Evolutionary conservation across 1,140 invertebrate genomes (phyloP), one percentile per base, ranked within the genome.

Genomic region (Anthonomus grandis): DNA sequence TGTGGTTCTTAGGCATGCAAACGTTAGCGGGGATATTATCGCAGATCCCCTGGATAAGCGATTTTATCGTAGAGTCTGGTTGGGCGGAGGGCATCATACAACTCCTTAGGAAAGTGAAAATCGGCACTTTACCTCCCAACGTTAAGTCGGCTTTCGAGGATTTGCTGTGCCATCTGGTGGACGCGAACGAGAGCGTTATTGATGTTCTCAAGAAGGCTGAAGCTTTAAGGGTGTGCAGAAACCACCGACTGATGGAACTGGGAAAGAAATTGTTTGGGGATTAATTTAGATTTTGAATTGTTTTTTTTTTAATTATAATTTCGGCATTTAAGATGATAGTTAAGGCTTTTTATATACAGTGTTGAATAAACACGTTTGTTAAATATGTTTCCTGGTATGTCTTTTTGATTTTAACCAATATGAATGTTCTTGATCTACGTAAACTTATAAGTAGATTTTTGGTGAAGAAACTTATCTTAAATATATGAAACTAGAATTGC

Each of bases 1-100:
- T 95, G 1, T 95, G 93, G 93, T 95, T 93, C 74, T 75, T 95
- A 17, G 91, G 92, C 10, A 93, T 95, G 90, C 91, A 95, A 74
- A 93, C 91, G 10, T 85, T 94, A 75, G 86, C 87, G 62, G 82
- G 84, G 4, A 84, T 95, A 0, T 73, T 95, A 6, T 79, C 86
- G 3, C 79, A 85, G 39, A 82, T 93, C 41, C 89, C 91, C 1
- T 94, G 91, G 91, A 83, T 95, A 15, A 90, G 89, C 0, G 89
- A 93, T 65, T 95, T 95, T 75, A 85, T 88, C 0, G 84, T 93
- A 54, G 91, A 94, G 64, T 92, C 89, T 68, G 91, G 91, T n/a
- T 95, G 91, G 90, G 85, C 87, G 0, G 84, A 91, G 69, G 90
- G 90, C 10, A 93, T 93, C 54, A 79, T 93, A 21, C 83, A 86